Base-by-base conservation (phyloP, 2,113 vertebrate genomes). In the Henicopernis longicauda region DNA sequence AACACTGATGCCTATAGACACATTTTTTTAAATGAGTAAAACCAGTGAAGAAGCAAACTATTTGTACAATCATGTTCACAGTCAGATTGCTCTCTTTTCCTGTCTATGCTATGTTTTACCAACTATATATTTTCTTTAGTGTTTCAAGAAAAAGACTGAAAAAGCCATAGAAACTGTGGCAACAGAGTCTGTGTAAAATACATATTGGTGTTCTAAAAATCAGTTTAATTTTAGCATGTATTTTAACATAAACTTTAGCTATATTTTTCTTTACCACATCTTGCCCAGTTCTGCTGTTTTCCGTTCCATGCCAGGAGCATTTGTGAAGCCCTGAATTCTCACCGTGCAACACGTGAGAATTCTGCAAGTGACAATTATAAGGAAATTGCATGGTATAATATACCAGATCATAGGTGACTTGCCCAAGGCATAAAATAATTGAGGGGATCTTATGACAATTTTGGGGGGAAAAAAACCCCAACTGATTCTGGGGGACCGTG, bases 191-290 rank as follows among this genome's bases (percentile, higher is more conserved):
- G 7, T 74, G 22, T 74, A 76, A 94, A 91, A 89, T 70, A 80
- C 11, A 4, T 62, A 72, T 25, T 61, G 76, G 47, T 66, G 81
- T 86, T 84, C 67, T 66, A 86, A 92, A 88, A 93, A 87, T 69
- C 62, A 79, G 71, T 91, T 96, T 90, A 89, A 93, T 81, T 96
- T 79, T 77, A 78, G 50, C 23, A 9, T 1, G 10, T 77, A 47
- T 94, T 93, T 95, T 87, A 92, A 91, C 63, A 76, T 83, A 86
- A 97, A 52, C 38, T 59, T 96, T 12, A 79, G 63, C 85, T 90
- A 6, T 82, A 40, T 86, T 65, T 90, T 73, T 80, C 10, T 82
- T 85, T 40, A 32, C 65, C 4, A 5, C 55, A 86, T 92, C 26
- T 82, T 84, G 31, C 15, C 50, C 55, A 16, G 76, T 92, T 94